Evolutionary conservation across 2,113 vertebrate species (phyloP), one percentile per base, ranked within the genome.

Genomic region (Mugil cephalus): DNA sequence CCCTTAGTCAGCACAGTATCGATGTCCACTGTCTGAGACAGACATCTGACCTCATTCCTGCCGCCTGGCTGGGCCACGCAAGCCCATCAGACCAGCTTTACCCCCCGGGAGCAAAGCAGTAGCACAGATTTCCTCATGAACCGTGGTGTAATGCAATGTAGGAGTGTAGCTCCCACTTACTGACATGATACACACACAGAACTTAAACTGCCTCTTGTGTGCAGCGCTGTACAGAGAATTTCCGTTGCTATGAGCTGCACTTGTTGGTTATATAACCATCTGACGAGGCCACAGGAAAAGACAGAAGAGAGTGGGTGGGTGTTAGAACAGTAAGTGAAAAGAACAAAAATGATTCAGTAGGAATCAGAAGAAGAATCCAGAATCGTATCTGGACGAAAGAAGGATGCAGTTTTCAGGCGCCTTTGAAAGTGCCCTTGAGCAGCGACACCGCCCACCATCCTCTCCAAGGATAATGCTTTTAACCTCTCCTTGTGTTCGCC

Each of bases 11-110:
- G 90, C 90, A 84, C 81, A 83, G 79, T 63, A 79, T 84, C 18
- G 1, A 13, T 58, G 85, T 83, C 83, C 70, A 74, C 85, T 81
- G 87, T 86, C 79, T 71, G 73, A 85, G 76, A 86, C 74, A 84
- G 78, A 89, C 78, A 80, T 87, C 84, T 88, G 83, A 91, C 88
- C 88, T 90, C 88, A 91, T 91, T 89, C 74, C 78, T 77, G 77
- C 63, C 10, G 64, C 76, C 80, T 77, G 75, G 61, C 54, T 79
- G 74, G 78, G 71, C 77, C 65, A 34, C 1, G 21, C 36, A 56
- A 70, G 78, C 84, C 74, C 60, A 43, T 82, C 68, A 40, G 73
- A 68, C 46, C 82, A 66, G 84, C 83, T 80, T 75, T 55, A 21
- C 42, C 67, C 71, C 70, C 62, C 17, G 15, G 52, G 63, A 76